Conservation (phyloP, 2,888 invertebrate species). For the Tipula lateralis region DNA sequence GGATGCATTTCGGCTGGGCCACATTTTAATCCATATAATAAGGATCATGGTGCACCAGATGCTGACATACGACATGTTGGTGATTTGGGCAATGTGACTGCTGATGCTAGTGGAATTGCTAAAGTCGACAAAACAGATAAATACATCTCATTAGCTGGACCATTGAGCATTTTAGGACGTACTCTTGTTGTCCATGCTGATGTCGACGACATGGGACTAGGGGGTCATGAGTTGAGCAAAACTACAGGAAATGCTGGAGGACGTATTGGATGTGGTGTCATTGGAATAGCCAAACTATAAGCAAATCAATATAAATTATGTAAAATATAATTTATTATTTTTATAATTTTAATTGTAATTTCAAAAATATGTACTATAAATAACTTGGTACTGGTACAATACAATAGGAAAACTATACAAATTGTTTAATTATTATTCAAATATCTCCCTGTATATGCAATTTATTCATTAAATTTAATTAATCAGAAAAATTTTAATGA, state of each 20-base stretch:
- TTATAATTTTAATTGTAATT: neutral
- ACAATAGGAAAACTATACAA: neutral
- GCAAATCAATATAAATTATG: constrained; percentile 35
- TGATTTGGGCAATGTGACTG: constrained; percentile 81
- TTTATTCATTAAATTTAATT: neutral
- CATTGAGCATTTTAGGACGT: constrained; percentile 75
- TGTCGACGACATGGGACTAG: constrained; percentile 87
- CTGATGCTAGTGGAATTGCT: constrained; percentile 58
- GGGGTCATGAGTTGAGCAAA: constrained; percentile 87
- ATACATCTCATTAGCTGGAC: constrained; percentile 62
- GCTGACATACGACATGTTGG: constrained; percentile 76
- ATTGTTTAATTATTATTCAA: neutral
- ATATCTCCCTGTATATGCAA: neutral
- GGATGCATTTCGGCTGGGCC: constrained; percentile 92
- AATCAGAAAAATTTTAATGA: neutral
- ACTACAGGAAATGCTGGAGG: constrained; percentile 93
- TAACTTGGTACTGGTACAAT: neutral
- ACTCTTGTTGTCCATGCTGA: constrained; percentile 89
- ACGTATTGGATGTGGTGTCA: constrained; percentile 53
- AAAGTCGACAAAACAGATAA: constrained; percentile 62
- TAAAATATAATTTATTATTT: neutral
- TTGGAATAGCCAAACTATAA: constrained; percentile 46
- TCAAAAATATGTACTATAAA: neutral
- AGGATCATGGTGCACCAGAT: constrained; percentile 78
- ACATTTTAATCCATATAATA: constrained; percentile 82